phyloP scores from a whole-genome alignment of 2,113 vertebrate genomes.

The Pachycephala philippinensis region DNA sequence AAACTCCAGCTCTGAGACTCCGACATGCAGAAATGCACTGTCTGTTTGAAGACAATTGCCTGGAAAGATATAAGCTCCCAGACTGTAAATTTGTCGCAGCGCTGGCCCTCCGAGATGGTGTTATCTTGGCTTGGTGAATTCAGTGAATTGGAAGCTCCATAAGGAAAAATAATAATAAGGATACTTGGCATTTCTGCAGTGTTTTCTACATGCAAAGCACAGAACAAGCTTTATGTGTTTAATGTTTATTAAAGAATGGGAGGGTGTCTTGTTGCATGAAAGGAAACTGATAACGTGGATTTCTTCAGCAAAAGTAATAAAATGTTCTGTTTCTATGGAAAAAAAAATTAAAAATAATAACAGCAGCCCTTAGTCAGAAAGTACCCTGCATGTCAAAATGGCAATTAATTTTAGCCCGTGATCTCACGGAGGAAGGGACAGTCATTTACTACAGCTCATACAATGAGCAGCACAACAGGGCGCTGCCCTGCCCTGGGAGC shows the following conservation, averaged over 20 bases:
- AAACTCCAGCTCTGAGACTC: conserved; percentile 38
- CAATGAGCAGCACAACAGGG: conserved; percentile 36
- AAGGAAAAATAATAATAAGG: conserved; percentile 4
- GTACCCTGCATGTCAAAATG: background rate
- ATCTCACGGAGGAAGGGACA: conserved; percentile 41
- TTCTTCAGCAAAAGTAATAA: conserved; percentile 40
- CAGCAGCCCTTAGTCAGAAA: background rate
- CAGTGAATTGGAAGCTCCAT: conserved; percentile 50
- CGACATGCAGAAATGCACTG: conserved; percentile 21
- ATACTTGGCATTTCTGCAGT: conserved; percentile 3
- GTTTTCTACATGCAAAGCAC: background rate
- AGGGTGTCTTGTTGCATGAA: background rate
- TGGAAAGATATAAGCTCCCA: conserved; percentile 48
- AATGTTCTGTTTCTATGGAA: conserved; percentile 12
- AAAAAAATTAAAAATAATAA: background rate
- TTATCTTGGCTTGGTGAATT: conserved; percentile 35
- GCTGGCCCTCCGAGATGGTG: background rate
- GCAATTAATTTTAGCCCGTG: conserved; percentile 37
- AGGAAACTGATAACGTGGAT: conserved; percentile 33
- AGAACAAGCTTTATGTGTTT: background rate
- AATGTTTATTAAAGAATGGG: conserved; percentile 31
- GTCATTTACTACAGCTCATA: conserved; percentile 6
- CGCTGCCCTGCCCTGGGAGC: conserved; percentile 28
- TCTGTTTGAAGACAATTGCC: conserved; percentile 64
- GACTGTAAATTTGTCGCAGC: conserved; percentile 12